phyloP scores from a whole-genome alignment of 2,113 vertebrate genomes.

The Siniperca chuatsi region DNA sequence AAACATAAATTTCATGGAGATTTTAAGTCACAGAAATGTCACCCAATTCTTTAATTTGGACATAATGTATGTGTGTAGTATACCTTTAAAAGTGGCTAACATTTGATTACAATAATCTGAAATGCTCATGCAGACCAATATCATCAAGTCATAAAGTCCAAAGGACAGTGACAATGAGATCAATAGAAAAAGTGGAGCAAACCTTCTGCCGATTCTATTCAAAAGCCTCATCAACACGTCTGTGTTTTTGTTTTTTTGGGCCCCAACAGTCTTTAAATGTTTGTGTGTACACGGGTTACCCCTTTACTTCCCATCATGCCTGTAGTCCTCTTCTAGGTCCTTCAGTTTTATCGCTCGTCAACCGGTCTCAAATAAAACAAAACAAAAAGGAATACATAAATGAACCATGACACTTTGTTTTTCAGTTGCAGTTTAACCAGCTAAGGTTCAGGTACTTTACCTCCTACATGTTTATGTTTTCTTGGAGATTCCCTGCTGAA shows the following conservation, averaged over 20 bases:
- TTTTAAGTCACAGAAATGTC: constrained; percentile 2
- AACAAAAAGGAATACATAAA: constrained; percentile 20
- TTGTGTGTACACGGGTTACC: background rate
- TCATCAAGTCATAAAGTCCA: background rate
- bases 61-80: background rate
- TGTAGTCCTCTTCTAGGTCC: background rate
- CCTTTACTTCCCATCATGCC: background rate
- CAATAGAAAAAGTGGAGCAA: background rate
- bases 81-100: background rate
- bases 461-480: background rate
- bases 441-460: constrained; percentile 41
- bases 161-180: background rate
- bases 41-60: background rate
- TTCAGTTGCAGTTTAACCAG: constrained; percentile 3
- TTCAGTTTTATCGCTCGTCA: background rate
- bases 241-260: background rate
- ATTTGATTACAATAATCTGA: background rate
- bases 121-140: background rate
- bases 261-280: background rate
- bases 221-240: background rate
- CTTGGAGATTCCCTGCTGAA: background rate
- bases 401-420: background rate
- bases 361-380: background rate
- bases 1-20: background rate
- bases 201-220: background rate